Evolutionary conservation across 1,140 invertebrate genomes (phyloP).

Genomic region (Monochamus saltuarius): DNA sequence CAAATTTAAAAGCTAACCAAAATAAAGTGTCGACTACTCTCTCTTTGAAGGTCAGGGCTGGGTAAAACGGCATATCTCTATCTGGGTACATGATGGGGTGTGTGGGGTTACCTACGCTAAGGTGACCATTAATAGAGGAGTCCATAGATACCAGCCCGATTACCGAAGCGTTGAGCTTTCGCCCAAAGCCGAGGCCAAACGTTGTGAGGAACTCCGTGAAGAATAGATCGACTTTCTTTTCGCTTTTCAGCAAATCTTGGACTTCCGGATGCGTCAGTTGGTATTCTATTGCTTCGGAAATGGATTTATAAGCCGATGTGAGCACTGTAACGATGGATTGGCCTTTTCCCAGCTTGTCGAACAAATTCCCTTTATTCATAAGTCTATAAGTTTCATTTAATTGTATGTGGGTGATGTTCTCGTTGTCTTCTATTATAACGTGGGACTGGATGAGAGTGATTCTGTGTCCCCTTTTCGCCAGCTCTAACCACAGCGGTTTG

Average conservation of each 20-base stretch:
- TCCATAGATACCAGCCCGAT: constrained; percentile 41
- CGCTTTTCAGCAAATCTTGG: constrained; percentile 40
- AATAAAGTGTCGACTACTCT: background rate
- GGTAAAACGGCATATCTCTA: constrained; percentile 2
- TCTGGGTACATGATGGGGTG: constrained; percentile 10
- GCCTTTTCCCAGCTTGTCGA: constrained; percentile 15
- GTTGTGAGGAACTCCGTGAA: constrained; percentile 36
- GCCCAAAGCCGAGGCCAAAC: background rate
- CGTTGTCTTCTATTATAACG: constrained; percentile 25
- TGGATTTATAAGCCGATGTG: background rate
- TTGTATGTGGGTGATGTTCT: constrained; percentile 40
- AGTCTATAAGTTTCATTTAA: constrained; percentile 33
- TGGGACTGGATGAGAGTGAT: constrained; percentile 36
- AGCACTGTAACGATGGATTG: background rate
- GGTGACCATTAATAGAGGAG: constrained; percentile 28
- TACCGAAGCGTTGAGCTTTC: constrained; percentile 43
- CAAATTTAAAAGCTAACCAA: background rate
- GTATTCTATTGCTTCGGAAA: constrained; percentile 4
- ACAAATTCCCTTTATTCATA: constrained; percentile 30
- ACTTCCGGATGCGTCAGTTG: constrained; percentile 39
- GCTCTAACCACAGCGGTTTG: constrained; percentile 43
- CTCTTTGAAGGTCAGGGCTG: background rate
- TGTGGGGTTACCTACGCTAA: constrained; percentile 16
- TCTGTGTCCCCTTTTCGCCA: constrained; percentile 36
- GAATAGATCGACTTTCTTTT: constrained; percentile 46